Evolutionary conservation across 2,888 invertebrate species (phyloP).

Genomic region (Plagodis dolabraria): DNA sequence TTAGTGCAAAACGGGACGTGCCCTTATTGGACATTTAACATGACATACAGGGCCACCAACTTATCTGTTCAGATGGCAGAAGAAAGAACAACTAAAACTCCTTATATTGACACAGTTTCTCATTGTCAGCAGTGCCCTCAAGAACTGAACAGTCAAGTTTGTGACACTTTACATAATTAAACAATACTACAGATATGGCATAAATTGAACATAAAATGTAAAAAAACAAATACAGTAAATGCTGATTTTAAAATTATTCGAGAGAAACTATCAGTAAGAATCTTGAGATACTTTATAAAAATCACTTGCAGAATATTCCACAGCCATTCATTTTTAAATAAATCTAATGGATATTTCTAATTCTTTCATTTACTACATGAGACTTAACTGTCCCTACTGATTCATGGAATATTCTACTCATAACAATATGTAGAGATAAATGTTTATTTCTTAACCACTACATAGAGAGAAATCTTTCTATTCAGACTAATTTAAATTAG

Average conservation of each 20-base stretch:
- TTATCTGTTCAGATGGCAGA: no score
- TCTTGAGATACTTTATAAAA: background rate
- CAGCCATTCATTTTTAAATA: conserved; percentile 17
- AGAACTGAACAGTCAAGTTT: no score
- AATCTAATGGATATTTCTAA: conserved; percentile 13
- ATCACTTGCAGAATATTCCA: conserved; percentile 24
- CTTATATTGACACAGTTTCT: no score
- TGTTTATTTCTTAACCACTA: conserved; percentile 35
- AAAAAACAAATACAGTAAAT: conserved; percentile 14
- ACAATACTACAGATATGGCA: background rate
- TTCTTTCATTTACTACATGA: conserved; percentile 9
- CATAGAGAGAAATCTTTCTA: conserved; percentile 44
- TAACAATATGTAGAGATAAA: conserved; percentile 21
- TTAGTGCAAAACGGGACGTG: no score
- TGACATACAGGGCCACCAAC: no score
- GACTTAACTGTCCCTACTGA: conserved; percentile 14
- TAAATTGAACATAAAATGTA: conserved; percentile 16
- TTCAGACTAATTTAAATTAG: conserved; percentile 35
- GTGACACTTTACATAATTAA: no score
- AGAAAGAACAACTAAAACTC: no score
- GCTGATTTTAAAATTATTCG: background rate
- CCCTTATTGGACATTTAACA: no score
- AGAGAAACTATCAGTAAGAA: background rate
- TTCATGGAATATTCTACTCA: conserved; percentile 27
- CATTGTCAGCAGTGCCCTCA: no score